Percentiles rank a stretch among this genome's conserved stretches.
Evolutionary conservation across 1,140 invertebrate species (phyloP).

Genomic region (Psilanteris sp.): DNA sequence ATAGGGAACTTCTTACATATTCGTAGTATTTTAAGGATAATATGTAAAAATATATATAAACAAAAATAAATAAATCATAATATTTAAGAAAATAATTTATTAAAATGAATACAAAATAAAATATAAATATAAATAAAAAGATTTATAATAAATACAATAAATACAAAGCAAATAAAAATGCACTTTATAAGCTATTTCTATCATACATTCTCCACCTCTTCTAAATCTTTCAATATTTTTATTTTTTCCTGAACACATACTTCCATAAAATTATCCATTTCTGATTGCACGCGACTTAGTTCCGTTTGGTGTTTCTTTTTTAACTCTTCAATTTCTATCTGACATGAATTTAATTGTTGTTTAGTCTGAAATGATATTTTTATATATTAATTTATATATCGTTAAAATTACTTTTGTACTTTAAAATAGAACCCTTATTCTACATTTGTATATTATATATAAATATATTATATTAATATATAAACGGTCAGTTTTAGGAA

Average conservation of each 20-base stretch:
- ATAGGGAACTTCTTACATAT: too few species aligned
- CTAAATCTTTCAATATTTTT: slow-evolving; percentile 64
- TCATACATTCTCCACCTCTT: slow-evolving; percentile 69
- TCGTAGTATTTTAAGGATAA: too few species aligned
- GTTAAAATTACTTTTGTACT: too few species aligned
- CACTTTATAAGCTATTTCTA: neutral
- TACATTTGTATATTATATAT: too few species aligned
- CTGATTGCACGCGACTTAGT: slow-evolving; percentile 62
- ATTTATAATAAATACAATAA: slow-evolving; percentile 2
- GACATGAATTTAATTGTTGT: slow-evolving; percentile 43
- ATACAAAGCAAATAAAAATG: neutral
- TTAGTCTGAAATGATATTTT: slow-evolving; percentile 53
- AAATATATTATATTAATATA: too few species aligned
- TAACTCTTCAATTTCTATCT: slow-evolving; percentile 62
- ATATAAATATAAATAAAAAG: slow-evolving; percentile 1
- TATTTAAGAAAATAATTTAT: too few species aligned
- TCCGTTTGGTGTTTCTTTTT: slow-evolving; percentile 47
- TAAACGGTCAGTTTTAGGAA: too few species aligned
- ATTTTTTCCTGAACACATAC: slow-evolving; percentile 61
- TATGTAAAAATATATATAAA: too few species aligned
- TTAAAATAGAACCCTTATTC: too few species aligned
- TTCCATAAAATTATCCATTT: slow-evolving; percentile 65
- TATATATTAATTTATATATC: slow-evolving; percentile 1
- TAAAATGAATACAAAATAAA: slow-evolving; percentile 7
- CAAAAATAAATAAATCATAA: too few species aligned